Percentiles rank a stretch among this genome's conserved stretches.
Conservation (phyloP, 2,113 vertebrate species). For the Vimba vimba region DNA sequence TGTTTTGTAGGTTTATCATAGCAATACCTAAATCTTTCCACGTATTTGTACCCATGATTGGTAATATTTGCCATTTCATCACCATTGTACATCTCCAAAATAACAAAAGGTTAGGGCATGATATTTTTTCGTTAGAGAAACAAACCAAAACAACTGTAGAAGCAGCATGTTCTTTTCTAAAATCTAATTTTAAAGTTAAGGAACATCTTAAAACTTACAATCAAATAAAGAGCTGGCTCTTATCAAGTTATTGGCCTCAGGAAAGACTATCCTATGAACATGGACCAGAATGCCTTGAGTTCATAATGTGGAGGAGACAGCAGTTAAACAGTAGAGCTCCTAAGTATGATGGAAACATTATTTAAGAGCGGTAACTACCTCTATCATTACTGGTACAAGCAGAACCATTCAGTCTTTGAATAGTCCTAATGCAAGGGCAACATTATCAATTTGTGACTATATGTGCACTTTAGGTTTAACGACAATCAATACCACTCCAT, state of each 20-base stretch:
- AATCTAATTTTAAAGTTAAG: slow-evolving; percentile 28
- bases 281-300: neutral
- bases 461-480: slow-evolving; percentile 60
- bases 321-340: neutral
- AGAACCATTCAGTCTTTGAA: slow-evolving; percentile 49
- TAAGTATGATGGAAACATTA: slow-evolving; percentile 34
- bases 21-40: neutral
- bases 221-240: slow-evolving; percentile 5
- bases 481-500: slow-evolving; percentile 62
- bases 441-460: slow-evolving; percentile 58
- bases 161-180: neutral
- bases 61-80: neutral
- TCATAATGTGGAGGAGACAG: slow-evolving; percentile 20
- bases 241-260: slow-evolving; percentile 35
- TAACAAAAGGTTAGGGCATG: neutral
- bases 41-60: neutral
- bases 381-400: slow-evolving; percentile 41
- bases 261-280: slow-evolving; percentile 29
- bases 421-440: slow-evolving; percentile 45
- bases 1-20: neutral
- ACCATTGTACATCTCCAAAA: neutral
- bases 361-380: slow-evolving; percentile 36
- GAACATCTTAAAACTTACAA: slow-evolving; percentile 21
- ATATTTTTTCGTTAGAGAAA: neutral
- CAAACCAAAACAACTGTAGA: slow-evolving; percentile 1